phyloP scores from a whole-genome alignment of 1,140 invertebrate species.

The Drosophila ohnishii region DNA sequence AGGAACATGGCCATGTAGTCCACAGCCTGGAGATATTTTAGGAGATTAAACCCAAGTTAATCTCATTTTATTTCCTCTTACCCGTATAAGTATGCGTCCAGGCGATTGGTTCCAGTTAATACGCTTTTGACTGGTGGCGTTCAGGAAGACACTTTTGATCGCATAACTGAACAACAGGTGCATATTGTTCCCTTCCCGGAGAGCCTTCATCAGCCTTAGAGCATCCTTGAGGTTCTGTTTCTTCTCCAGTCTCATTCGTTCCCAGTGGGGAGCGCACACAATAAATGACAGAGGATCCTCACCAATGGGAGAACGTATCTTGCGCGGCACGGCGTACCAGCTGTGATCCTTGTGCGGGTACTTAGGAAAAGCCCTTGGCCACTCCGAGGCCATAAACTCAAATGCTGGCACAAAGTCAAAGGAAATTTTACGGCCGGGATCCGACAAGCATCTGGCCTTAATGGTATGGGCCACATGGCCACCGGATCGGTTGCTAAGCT shows the following conservation, averaged over 20 bases:
- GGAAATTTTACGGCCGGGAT: constrained; percentile 27
- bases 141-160: constrained; percentile 46
- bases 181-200: constrained; percentile 48
- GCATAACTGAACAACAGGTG: constrained; percentile 40
- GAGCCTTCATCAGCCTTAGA: constrained; percentile 48
- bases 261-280: constrained; percentile 51
- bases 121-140: not conserved
- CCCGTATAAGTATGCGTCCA: constrained; percentile 44
- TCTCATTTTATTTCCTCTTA: constrained; percentile 1
- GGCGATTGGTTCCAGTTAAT: constrained; percentile 42
- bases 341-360: not conserved
- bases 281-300: constrained; percentile 37
- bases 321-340: constrained; percentile 57
- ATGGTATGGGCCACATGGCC: constrained; percentile 53
- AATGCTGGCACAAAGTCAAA: constrained; percentile 66
- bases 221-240: constrained; percentile 54
- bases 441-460: constrained; percentile 18
- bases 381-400: constrained; percentile 29
- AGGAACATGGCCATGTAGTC: not conserved
- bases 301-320: not conserved
- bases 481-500: constrained; percentile 24
- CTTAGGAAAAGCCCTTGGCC: constrained; percentile 9
- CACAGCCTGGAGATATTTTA: constrained; percentile 11
- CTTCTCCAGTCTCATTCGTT: constrained; percentile 39
- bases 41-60: not conserved